Evolutionary conservation across 1,140 invertebrate genomes (phyloP).

Genomic region (Macrotrachela quadricornifera): DNA sequence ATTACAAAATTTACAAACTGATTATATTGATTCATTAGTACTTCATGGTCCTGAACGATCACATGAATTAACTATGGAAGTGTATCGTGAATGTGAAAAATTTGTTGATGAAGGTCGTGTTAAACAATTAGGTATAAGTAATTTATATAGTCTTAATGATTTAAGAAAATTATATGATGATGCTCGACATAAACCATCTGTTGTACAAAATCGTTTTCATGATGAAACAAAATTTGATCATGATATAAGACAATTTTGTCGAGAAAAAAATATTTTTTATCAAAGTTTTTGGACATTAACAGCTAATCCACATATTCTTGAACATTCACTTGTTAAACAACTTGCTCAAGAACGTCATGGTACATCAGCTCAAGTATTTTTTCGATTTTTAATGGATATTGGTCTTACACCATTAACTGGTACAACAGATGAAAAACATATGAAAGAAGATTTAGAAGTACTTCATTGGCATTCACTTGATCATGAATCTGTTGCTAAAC

Average conservation of each 20-base stretch:
- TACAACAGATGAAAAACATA: slow-evolving; percentile 10
- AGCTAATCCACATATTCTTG: slow-evolving; percentile 11
- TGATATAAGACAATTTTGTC: slow-evolving; percentile 11
- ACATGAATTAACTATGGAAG: slow-evolving; percentile 7
- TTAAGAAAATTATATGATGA: slow-evolving; percentile 9
- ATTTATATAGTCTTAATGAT: slow-evolving; percentile 8
- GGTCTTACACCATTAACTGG: slow-evolving; percentile 11
- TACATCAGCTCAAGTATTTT: slow-evolving; percentile 12
- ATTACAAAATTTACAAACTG: slow-evolving; percentile 10
- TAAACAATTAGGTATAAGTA: slow-evolving; percentile 11
- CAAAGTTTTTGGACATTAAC: slow-evolving; percentile 13
- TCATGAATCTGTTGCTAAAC: no score
- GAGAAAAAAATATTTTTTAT: slow-evolving; percentile 10
- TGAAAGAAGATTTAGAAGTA: slow-evolving; percentile 11
- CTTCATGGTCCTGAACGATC: slow-evolving; percentile 11
- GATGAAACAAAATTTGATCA: slow-evolving; percentile 10
- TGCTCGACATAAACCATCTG: slow-evolving; percentile 10
- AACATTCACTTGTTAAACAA: slow-evolving; percentile 2
- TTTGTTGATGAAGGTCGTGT: slow-evolving; percentile 10
- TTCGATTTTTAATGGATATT: slow-evolving; percentile 12
- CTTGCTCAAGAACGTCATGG: slow-evolving; percentile 6
- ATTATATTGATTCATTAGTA: slow-evolving; percentile 12
- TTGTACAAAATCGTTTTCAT: slow-evolving; percentile 13
- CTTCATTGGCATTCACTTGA: slow-evolving; percentile 9
- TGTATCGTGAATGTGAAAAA: slow-evolving; percentile 12